Conservation (phyloP, 2,888 invertebrate genomes). For the Gymnoscelis rufifasciata region DNA sequence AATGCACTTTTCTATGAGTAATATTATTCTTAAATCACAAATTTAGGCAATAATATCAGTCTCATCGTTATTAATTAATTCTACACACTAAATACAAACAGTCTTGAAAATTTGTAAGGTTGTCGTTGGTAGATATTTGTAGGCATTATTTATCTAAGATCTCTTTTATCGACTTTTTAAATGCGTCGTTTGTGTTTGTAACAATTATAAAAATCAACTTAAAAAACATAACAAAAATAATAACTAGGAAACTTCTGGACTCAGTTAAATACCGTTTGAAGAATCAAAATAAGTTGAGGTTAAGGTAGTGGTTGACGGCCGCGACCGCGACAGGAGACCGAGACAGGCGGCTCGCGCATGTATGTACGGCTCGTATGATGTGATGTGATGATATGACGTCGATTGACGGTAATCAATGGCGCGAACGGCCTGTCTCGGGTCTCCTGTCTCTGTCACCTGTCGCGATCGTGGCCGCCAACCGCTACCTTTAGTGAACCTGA, state of each 20-base stretch:
- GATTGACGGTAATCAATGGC: slow-evolving; percentile 5
- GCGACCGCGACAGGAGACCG: slow-evolving; percentile 6
- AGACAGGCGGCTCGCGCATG: slow-evolving; percentile 3
- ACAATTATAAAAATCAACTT: slow-evolving; percentile 5
- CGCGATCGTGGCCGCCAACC: slow-evolving; percentile 6
- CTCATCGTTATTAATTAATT: slow-evolving; percentile 8
- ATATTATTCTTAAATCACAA: no score
- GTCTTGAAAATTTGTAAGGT: slow-evolving; percentile 8
- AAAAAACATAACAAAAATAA: slow-evolving; percentile 7
- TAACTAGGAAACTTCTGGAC: slow-evolving; percentile 6
- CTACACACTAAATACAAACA: slow-evolving; percentile 5
- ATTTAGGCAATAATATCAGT: slow-evolving; percentile 6
- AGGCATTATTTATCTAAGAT: slow-evolving; percentile 4
- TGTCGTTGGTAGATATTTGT: slow-evolving; percentile 6
- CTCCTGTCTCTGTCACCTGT: slow-evolving; percentile 6
- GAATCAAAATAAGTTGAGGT: slow-evolving; percentile 7
- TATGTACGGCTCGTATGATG: no score
- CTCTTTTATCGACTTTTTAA: slow-evolving; percentile 6
- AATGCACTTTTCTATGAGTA: slow-evolving; percentile 1
- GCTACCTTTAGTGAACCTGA: slow-evolving; percentile 7
- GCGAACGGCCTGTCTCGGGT: slow-evolving; percentile 7
- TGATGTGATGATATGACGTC: neutral
- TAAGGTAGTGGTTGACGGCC: slow-evolving; percentile 6
- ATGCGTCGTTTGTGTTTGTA: slow-evolving; percentile 4
- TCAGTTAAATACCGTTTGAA: slow-evolving; percentile 5